Evolutionary conservation across 2,113 vertebrate species (phyloP).

Genomic region (Mus musculus): DNA sequence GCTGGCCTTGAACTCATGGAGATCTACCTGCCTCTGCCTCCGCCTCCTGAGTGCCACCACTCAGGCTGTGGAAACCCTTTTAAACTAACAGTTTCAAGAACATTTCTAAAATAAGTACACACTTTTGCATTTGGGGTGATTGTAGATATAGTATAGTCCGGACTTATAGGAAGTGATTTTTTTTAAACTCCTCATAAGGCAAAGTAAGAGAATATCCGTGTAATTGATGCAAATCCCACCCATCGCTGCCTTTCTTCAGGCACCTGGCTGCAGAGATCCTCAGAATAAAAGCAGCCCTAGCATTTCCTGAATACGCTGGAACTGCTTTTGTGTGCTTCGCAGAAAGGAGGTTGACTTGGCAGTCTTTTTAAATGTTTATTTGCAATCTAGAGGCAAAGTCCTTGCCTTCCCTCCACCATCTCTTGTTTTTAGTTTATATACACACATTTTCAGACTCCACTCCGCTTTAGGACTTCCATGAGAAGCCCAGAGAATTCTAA

Average conservation of each 20-base stretch:
- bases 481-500: conserved; percentile 76
- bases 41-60: no score
- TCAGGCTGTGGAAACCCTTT: neutral
- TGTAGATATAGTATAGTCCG: neutral
- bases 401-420: neutral
- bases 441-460: conserved; percentile 77
- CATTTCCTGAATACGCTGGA: neutral
- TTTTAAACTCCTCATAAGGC: neutral
- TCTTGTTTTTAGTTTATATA: neutral
- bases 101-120: conserved; percentile 5
- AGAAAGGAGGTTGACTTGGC: conserved; percentile 12
- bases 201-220: neutral
- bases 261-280: neutral
- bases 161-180: neutral
- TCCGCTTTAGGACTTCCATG: conserved; percentile 78
- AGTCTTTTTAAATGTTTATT: neutral
- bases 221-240: neutral
- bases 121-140: conserved; percentile 23
- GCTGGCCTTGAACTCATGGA: no score
- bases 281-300: neutral
- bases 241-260: neutral
- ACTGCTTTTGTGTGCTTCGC: neutral
- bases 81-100: conserved; percentile 49
- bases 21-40: no score
- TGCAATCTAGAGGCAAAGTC: conserved; percentile 27